Percentiles rank a stretch among this genome's conserved stretches.
Conservation (phyloP, 2,888 invertebrate species). For the Caenorhabditis virilis region DNA sequence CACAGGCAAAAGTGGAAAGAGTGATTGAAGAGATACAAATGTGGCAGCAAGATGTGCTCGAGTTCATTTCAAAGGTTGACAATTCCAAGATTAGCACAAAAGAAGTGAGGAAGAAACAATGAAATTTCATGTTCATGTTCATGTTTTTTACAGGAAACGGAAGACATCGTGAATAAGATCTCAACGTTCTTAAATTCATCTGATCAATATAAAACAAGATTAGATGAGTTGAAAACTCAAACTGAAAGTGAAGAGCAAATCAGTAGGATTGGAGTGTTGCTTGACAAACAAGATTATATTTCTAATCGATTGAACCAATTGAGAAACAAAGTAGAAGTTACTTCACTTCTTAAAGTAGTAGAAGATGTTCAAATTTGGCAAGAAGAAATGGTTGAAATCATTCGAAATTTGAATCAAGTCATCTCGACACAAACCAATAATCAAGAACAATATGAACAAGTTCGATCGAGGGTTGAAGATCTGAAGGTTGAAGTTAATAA, state of each 20-base stretch:
- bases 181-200: conserved; percentile 20
- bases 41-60: conserved; percentile 58
- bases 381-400: conserved; percentile 47
- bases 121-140: no score
- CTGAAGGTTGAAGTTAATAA: conserved; percentile 30
- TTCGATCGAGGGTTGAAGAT: conserved; percentile 27
- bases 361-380: conserved; percentile 52
- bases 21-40: conserved; percentile 58
- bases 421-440: conserved; percentile 28
- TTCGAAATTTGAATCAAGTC: conserved; percentile 33
- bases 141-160: conserved; percentile 24
- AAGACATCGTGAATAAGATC: conserved; percentile 18
- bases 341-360: conserved; percentile 22
- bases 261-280: conserved; percentile 23
- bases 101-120: no score
- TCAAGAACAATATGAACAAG: conserved; percentile 35
- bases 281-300: conserved; percentile 40
- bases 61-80: conserved; percentile 32
- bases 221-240: conserved; percentile 23
- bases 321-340: conserved; percentile 27
- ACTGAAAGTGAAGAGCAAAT: conserved; percentile 32
- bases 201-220: conserved; percentile 11
- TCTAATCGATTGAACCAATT: conserved; percentile 30
- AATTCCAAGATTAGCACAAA: no score
- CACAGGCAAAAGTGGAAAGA: conserved; percentile 18